These are phyloP conservation scores for Oscheius sp. DNA, from an alignment of 2,888 invertebrate species.

Conservation along the genomic window DNA sequence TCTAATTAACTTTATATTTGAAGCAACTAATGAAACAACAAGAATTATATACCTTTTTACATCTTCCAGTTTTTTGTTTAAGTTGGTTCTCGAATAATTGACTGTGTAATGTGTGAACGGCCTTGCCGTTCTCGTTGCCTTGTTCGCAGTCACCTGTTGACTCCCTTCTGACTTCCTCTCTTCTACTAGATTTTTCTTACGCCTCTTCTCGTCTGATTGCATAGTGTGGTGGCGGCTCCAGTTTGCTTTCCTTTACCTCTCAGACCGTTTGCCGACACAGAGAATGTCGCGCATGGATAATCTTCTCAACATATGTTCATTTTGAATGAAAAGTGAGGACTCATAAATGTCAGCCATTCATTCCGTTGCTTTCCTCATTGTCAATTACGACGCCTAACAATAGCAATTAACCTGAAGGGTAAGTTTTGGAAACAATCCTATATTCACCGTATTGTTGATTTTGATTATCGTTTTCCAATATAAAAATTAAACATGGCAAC, in stretches of 20 bases:
- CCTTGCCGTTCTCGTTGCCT: conserved; percentile 28
- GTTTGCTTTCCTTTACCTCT: conserved; percentile 13
- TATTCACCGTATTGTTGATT: too few species aligned
- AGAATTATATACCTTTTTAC: neutral
- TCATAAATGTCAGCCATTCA: too few species aligned
- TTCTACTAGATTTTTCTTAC: neutral
- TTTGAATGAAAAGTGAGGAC: too few species aligned
- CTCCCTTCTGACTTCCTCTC: neutral
- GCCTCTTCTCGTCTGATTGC: conserved; percentile 1
- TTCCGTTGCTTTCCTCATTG: too few species aligned
- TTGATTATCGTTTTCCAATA: too few species aligned
- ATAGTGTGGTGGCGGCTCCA: conserved; percentile 7
- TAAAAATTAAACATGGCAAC: too few species aligned
- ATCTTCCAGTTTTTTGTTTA: neutral
- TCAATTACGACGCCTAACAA: too few species aligned
- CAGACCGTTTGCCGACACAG: conserved; percentile 13
- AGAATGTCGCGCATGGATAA: conserved; percentile 12
- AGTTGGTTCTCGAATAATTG: conserved; percentile 12
- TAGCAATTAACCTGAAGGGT: too few species aligned
- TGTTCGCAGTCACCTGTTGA: conserved; percentile 18
- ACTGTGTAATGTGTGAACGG: conserved; percentile 25
- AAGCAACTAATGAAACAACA: neutral
- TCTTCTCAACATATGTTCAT: neutral
- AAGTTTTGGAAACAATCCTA: too few species aligned
- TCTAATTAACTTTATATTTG: neutral